These are phyloP conservation scores for Leptopilina syphax DNA, from an alignment of 2,888 invertebrate species.

Conservation along the genomic window DNA sequence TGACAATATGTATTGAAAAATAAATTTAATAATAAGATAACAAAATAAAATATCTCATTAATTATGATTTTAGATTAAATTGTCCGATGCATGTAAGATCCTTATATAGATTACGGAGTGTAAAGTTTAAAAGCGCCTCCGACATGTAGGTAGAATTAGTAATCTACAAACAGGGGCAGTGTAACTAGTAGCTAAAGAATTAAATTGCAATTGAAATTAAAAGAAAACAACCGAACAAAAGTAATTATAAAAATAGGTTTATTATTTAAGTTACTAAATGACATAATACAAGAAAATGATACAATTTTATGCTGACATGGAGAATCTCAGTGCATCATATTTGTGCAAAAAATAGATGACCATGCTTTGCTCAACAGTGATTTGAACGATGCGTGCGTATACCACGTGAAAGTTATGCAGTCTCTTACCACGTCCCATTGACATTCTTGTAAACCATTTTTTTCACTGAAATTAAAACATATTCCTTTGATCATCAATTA, in stretches of 20 bases:
- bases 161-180: no score
- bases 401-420: background rate
- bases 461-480: background rate
- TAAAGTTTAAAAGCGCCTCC: no score
- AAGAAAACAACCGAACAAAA: no score
- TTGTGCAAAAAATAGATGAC: slow-evolving; percentile 21
- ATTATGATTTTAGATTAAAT: no score
- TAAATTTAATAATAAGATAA: no score
- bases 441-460: slow-evolving; percentile 16
- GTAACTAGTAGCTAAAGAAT: no score
- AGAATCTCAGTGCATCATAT: background rate
- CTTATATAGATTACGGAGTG: no score
- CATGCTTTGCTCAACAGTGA: slow-evolving; percentile 6
- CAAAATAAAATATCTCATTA: no score
- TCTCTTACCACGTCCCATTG: slow-evolving; percentile 25
- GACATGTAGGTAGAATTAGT: no score
- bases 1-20: no score
- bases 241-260: background rate
- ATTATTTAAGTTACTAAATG: background rate
- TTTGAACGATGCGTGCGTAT: background rate
- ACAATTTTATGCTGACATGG: background rate
- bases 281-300: background rate
- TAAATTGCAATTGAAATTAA: no score
- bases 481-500: background rate
- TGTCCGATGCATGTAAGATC: no score